phyloP scores from a whole-genome alignment of 2,797 vertebrate species.

The Halcyon leucocephala region DNA sequence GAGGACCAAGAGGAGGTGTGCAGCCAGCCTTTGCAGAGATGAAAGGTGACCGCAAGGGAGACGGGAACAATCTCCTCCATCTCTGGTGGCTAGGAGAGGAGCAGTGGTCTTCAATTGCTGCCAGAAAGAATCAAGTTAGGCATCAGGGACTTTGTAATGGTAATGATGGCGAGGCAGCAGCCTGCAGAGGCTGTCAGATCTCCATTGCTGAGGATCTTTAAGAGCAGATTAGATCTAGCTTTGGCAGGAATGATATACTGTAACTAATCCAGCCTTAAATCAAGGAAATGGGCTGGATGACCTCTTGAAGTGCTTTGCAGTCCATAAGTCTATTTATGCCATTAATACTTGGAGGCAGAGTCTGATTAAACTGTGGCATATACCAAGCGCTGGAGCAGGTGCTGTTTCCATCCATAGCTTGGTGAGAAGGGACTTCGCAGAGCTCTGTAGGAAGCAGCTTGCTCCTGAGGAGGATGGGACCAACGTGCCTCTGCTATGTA shows the following conservation, averaged over 20 bases:
- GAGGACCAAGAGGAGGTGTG: not conserved
- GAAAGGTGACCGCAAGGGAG: not conserved
- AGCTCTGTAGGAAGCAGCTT: not conserved
- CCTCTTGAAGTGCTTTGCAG: constrained; percentile 34
- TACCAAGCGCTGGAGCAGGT: not conserved
- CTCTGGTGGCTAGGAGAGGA: not conserved
- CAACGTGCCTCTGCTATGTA: fast-evolving
- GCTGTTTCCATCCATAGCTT: not conserved
- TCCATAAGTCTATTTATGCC: constrained; percentile 13
- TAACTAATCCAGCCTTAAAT: constrained; percentile 53
- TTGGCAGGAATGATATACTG: constrained; percentile 42
- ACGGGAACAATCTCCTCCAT: constrained; percentile 22
- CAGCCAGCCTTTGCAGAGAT: not conserved
- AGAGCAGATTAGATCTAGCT: constrained; percentile 54
- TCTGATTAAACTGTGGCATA: constrained; percentile 2
- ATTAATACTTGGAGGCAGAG: constrained; percentile 34
- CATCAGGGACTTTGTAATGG: constrained; percentile 31
- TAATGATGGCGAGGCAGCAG: constrained; percentile 33
- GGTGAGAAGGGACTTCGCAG: not conserved
- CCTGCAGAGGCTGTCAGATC: constrained; percentile 2
- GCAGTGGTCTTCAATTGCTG: not conserved
- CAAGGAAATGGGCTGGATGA: constrained; percentile 42
- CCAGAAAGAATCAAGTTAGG: constrained; percentile 9
- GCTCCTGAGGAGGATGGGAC: not conserved
- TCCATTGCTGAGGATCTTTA: constrained; percentile 19